These are phyloP conservation scores for Heteromyza rotundicornis DNA, from an alignment of 2,888 invertebrate species.

Conservation along the genomic window DNA sequence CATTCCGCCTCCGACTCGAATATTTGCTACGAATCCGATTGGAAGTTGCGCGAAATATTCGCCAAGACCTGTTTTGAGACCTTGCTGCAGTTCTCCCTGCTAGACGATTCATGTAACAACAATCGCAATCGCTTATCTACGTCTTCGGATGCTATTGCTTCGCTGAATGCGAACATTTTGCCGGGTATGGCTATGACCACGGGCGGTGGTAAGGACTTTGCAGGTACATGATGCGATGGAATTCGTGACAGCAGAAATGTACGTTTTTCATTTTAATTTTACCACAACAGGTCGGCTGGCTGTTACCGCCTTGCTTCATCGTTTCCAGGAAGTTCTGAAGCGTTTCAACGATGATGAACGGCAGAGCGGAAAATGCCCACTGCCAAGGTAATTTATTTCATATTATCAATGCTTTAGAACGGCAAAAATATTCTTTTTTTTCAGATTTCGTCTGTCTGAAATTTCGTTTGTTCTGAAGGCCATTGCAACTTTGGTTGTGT, in stretches of 20 bases:
- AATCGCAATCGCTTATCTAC: constrained; percentile 44
- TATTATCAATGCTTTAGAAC: too few species aligned
- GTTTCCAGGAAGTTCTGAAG: constrained; percentile 91
- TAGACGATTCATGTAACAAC: constrained; percentile 71
- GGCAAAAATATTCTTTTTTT: constrained; percentile 17
- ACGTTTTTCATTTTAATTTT: too few species aligned
- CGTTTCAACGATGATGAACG: constrained; percentile 86
- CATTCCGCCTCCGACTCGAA: constrained; percentile 74
- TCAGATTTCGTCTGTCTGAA: constrained; percentile 89
- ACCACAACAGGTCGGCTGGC: constrained; percentile 83
- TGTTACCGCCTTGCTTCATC: constrained; percentile 87
- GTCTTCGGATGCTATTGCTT: constrained; percentile 10
- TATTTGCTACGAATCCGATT: constrained; percentile 75
- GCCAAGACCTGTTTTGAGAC: constrained; percentile 97
- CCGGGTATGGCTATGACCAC: constrained; percentile 33
- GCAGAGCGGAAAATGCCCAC: constrained; percentile 82
- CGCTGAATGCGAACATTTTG: constrained; percentile 45
- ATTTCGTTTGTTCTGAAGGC: constrained; percentile 96
- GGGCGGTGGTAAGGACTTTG: constrained; percentile 66
- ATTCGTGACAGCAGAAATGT: too few species aligned
- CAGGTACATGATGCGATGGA: too few species aligned
- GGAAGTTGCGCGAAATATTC: constrained; percentile 90
- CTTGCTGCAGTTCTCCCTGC: constrained; percentile 87
- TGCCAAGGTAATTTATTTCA: constrained; percentile 72
- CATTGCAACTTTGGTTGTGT: constrained; percentile 87